Conservation (phyloP, 2,888 invertebrate species). For the Nowickia ferox region DNA sequence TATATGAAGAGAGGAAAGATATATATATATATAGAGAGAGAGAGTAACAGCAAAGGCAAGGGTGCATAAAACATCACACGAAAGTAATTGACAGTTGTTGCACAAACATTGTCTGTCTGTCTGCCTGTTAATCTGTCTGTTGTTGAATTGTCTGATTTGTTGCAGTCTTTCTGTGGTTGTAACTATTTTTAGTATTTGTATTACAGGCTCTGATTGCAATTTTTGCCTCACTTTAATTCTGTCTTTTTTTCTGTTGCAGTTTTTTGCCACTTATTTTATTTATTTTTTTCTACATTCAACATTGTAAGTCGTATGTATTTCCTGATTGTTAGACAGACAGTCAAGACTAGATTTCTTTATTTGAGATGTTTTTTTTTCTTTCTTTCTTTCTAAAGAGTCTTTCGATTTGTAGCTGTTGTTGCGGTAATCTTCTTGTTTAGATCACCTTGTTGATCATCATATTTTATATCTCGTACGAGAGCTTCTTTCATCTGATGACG, state of each 20-base stretch:
- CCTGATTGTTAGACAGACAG: constrained; percentile 63
- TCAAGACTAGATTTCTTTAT: constrained; percentile 52
- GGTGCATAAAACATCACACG: constrained; percentile 41
- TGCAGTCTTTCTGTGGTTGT: constrained; percentile 52
- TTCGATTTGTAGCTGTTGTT: constrained; percentile 20
- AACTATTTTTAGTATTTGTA: constrained; percentile 53
- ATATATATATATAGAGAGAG: too few species aligned
- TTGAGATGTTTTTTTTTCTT: constrained; percentile 3
- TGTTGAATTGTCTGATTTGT: constrained; percentile 30
- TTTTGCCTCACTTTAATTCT: constrained; percentile 32
- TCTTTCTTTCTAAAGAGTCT: neutral
- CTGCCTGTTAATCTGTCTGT: constrained; percentile 25
- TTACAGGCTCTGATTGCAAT: constrained; percentile 36
- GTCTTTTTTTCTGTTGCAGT: constrained; percentile 15
- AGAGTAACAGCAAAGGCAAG: neutral
- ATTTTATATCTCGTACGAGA: constrained; percentile 34
- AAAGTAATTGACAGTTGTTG: constrained; percentile 72
- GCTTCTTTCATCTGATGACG: constrained; percentile 12
- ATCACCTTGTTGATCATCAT: constrained; percentile 69
- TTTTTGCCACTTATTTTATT: constrained; percentile 16
- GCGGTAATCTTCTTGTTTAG: constrained; percentile 67
- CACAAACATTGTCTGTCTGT: constrained; percentile 67
- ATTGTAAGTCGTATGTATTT: constrained; percentile 41
- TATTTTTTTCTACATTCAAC: constrained; percentile 9
- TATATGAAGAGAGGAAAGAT: neutral